A percentile compares a stretch with the other conserved stretches of the same genome.
phyloP scores from a whole-genome alignment of 2,113 vertebrate genomes.

The Pituophis catenifer region DNA sequence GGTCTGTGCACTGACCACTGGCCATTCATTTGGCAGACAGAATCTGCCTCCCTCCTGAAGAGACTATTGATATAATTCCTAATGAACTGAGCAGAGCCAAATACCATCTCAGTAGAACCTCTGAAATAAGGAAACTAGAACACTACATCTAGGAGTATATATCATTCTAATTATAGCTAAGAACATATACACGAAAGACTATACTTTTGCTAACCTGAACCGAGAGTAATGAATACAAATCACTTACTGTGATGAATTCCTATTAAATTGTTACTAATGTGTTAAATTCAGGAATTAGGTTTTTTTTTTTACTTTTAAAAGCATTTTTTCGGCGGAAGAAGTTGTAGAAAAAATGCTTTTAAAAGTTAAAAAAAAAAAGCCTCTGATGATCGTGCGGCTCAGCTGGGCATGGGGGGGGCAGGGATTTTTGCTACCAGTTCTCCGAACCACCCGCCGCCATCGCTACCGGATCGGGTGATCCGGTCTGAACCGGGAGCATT shows the following conservation, averaged over 20 bases:
- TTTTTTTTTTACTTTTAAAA: too few species aligned
- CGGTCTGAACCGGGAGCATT: too few species aligned
- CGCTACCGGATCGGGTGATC: too few species aligned
- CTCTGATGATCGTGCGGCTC: too few species aligned
- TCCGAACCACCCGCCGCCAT: too few species aligned
- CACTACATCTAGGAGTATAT: background rate
- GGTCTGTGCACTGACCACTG: background rate
- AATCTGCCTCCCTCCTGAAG: background rate
- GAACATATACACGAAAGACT: background rate
- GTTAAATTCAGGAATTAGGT: background rate
- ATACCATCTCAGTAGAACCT: background rate
- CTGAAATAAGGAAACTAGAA: background rate
- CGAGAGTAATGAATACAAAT: background rate
- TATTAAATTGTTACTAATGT: background rate
- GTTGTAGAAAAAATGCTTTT: too few species aligned
- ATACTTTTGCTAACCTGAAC: background rate
- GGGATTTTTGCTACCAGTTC: too few species aligned
- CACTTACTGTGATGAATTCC: background rate
- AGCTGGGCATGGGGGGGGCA: too few species aligned
- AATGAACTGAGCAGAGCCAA: background rate
- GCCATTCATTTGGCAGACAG: background rate
- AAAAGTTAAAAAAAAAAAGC: too few species aligned
- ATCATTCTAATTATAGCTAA: background rate
- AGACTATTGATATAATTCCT: background rate
- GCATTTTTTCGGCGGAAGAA: too few species aligned